These are phyloP conservation scores for Thunnus thynnus DNA, from an alignment of 2,113 vertebrate species.

Conservation along the genomic window DNA sequence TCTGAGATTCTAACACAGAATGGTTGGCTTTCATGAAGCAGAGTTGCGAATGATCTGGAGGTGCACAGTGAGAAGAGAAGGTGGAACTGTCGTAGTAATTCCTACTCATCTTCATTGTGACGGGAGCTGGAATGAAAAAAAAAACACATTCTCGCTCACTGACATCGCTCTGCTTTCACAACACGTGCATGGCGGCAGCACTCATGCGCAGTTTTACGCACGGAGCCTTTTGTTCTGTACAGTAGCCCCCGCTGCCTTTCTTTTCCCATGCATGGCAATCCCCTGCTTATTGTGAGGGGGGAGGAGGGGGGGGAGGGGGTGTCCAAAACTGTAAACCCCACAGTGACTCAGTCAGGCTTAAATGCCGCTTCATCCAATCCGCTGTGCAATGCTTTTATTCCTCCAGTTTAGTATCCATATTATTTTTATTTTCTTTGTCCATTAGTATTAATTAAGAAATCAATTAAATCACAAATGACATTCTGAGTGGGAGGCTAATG, in stretches of 20 bases:
- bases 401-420: not conserved
- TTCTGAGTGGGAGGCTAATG: not conserved
- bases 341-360: constrained; percentile 62
- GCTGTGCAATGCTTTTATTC: not conserved
- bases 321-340: constrained; percentile 45
- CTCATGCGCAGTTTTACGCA: constrained; percentile 67
- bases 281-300: constrained; percentile 26
- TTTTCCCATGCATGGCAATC: constrained; percentile 47
- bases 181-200: constrained; percentile 48
- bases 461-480: not conserved
- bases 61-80: not conserved
- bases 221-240: constrained; percentile 76
- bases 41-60: not conserved
- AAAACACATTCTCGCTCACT: constrained; percentile 1
- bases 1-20: too few species aligned
- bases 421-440: not conserved
- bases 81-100: not conserved
- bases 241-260: constrained; percentile 46
- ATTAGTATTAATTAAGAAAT: not conserved
- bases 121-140: not conserved
- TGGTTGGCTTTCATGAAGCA: not conserved
- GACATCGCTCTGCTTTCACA: constrained; percentile 48
- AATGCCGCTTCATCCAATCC: constrained; percentile 44
- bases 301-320: not conserved
- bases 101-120: not conserved